Conservation (phyloP, 1,140 invertebrate genomes). For the Caerostris extrusa region DNA sequence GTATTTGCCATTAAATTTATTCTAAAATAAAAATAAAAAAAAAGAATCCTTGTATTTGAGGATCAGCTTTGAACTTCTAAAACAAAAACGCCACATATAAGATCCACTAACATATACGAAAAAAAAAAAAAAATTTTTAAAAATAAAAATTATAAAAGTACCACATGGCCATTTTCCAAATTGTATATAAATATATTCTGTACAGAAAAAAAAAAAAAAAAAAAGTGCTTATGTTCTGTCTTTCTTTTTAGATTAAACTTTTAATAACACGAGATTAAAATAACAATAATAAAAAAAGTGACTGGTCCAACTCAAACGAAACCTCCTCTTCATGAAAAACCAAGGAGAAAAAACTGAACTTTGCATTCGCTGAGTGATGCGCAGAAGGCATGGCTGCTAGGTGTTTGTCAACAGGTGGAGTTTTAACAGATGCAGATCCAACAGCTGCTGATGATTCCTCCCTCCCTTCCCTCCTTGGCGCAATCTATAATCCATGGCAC, state of each 20-base stretch:
- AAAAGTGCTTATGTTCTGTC: neutral
- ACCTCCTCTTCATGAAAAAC: neutral
- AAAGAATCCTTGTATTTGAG: too few relatives aligned
- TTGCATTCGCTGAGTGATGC: neutral
- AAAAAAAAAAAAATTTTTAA: too few relatives aligned
- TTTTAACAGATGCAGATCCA: constrained; percentile 64
- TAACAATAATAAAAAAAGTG: neutral
- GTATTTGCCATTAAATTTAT: too few relatives aligned
- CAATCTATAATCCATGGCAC: constrained; percentile 59
- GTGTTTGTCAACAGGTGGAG: constrained; percentile 76
- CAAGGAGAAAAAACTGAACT: neutral
- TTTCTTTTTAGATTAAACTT: neutral
- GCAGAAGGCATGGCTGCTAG: constrained; percentile 71
- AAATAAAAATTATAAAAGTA: neutral
- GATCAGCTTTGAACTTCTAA: too few relatives aligned
- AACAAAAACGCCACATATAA: too few relatives aligned
- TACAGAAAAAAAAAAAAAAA: neutral
- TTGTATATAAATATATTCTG: neutral
- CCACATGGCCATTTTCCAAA: neutral
- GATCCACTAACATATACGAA: too few relatives aligned
- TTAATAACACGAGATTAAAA: neutral
- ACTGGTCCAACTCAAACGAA: neutral
- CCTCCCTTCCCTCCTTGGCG: neutral
- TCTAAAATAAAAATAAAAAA: too few relatives aligned
- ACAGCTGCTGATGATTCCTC: constrained; percentile 50